A percentile compares a stretch with the other conserved stretches of the same genome.
Evolutionary conservation across 2,797 vertebrate species (phyloP).

Genomic region (Orestias chungarensis): DNA sequence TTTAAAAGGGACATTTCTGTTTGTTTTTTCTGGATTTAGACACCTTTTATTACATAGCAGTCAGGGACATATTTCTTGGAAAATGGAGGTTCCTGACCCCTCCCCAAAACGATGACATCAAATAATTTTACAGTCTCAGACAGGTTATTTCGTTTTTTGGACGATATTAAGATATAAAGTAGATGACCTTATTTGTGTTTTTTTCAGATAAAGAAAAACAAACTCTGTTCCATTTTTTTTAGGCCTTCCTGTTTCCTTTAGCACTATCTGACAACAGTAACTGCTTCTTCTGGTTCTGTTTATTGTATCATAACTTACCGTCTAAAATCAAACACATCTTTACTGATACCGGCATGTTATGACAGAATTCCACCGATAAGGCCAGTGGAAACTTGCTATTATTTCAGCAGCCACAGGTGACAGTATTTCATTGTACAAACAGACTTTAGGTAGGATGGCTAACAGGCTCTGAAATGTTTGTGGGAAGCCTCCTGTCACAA

Average conservation of each 20-base stretch:
- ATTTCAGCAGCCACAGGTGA: conserved; percentile 7
- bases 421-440: conserved; percentile 33
- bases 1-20: too few species aligned
- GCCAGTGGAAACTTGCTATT: conserved; percentile 8
- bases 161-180: background rate
- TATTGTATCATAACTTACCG: background rate
- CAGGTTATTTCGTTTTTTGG: background rate
- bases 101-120: background rate
- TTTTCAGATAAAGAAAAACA: conserved; percentile 1
- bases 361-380: background rate
- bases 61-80: background rate
- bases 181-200: background rate
- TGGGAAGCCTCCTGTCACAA: conserved; percentile 45
- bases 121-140: background rate
- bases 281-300: background rate
- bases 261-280: background rate
- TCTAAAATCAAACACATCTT: background rate
- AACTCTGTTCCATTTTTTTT: background rate
- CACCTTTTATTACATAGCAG: background rate
- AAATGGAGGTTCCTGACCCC: background rate
- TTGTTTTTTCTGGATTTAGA: too few species aligned
- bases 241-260: background rate
- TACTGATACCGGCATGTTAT: background rate
- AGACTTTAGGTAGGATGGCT: conserved; percentile 22
- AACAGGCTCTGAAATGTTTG: conserved; percentile 53